Conservation (phyloP, 1,140 invertebrate genomes). For the Zaprionus davidi region DNA sequence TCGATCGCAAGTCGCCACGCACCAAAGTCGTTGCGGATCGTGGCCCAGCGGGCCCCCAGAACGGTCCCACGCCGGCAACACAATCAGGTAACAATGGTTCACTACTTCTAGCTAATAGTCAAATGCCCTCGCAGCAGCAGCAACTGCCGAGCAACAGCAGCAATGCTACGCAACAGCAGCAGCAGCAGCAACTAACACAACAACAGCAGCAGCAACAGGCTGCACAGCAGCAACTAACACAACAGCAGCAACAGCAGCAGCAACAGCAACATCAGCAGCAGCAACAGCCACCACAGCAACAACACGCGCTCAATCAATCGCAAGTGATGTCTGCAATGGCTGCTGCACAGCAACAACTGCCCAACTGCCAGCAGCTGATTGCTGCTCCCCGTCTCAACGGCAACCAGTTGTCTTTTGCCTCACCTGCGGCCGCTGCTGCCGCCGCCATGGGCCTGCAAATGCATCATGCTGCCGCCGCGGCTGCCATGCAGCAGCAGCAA, state of each 20-base stretch:
- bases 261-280: constrained; percentile 48
- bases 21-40: constrained; percentile 91
- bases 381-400: constrained; percentile 79
- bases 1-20: constrained; percentile 93
- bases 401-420: constrained; percentile 78
- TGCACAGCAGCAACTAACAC: constrained; percentile 34
- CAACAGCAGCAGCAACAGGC: constrained; percentile 40
- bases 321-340: constrained; percentile 56
- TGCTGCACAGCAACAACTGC: constrained; percentile 57
- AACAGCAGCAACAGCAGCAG: constrained; percentile 57
- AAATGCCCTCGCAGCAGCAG: constrained; percentile 65
- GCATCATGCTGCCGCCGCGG: constrained; percentile 81
- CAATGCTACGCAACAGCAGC: constrained; percentile 49
- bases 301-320: constrained; percentile 31
- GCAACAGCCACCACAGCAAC: constrained; percentile 28
- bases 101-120: constrained; percentile 84
- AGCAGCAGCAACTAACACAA: constrained; percentile 44
- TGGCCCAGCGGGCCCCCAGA: constrained; percentile 78
- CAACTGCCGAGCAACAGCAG: constrained; percentile 29
- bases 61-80: constrained; percentile 83
- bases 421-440: constrained; percentile 80
- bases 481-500: constrained; percentile 77
- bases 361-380: constrained; percentile 78
- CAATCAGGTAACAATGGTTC: constrained; percentile 86
- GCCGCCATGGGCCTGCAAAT: constrained; percentile 82